phyloP scores from a whole-genome alignment of 2,797 vertebrate species.

The Pangasius larnaudii region DNA sequence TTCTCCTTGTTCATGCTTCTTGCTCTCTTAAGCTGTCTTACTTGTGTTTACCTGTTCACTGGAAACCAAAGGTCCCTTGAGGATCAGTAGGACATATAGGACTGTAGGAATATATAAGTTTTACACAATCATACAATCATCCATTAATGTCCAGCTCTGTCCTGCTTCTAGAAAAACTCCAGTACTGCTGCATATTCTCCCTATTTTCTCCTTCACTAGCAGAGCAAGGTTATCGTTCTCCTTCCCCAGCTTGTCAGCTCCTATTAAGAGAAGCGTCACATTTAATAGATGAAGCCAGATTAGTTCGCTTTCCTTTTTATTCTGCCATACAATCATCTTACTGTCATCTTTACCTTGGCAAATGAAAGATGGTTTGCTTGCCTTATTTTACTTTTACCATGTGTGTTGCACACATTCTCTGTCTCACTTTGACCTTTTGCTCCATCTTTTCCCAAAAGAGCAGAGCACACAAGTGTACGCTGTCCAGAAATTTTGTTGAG shows the following conservation, averaged over 20 bases:
- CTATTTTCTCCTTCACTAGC: slow-evolving; percentile 54
- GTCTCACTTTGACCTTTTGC: slow-evolving; percentile 21
- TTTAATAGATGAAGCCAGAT: slow-evolving; percentile 71
- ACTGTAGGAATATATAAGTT: not conserved
- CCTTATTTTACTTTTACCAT: slow-evolving; percentile 60
- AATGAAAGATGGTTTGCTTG: slow-evolving; percentile 69
- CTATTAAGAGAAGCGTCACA: slow-evolving; percentile 71
- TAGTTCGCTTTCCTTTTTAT: slow-evolving; percentile 67
- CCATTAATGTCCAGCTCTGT: slow-evolving; percentile 28
- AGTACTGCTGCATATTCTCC: slow-evolving; percentile 28
- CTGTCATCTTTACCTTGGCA: slow-evolving; percentile 67
- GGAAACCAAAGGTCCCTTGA: not conserved
- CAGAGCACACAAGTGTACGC: slow-evolving; percentile 44
- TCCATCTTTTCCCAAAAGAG: slow-evolving; percentile 5
- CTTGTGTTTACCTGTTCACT: not conserved
- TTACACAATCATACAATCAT: slow-evolving; percentile 21
- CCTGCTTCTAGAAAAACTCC: not conserved
- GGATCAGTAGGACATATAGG: not conserved
- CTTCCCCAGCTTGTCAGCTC: slow-evolving; percentile 69
- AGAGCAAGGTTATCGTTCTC: slow-evolving; percentile 61
- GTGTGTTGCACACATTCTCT: slow-evolving; percentile 27
- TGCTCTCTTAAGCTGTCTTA: not conserved
- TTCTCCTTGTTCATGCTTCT: slow-evolving; percentile 9
- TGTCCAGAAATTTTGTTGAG: slow-evolving; percentile 63
- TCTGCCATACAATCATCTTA: slow-evolving; percentile 68